Base-by-base conservation (phyloP, 1,140 invertebrate species). In the Pseudoatta argentina region DNA sequence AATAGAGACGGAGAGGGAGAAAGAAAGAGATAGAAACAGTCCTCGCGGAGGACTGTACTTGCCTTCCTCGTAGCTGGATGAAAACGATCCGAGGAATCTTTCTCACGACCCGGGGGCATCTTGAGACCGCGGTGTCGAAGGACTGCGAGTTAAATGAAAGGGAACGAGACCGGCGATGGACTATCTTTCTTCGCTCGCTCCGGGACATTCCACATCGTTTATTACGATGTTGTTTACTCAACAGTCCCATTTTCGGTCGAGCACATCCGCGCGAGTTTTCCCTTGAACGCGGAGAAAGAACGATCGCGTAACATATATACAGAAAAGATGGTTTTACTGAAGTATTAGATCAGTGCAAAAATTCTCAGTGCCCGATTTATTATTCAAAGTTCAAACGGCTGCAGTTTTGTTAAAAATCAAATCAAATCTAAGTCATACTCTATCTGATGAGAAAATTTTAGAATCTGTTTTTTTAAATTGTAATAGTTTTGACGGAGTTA, bases 81-180 rank as follows among this genome's bases (percentile, higher is more conserved):
- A 90, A 90, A 91, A 91, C 73, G 66, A 85, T 77, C 34, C 61
- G 72, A 61, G 57, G 86, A 71, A 85, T 87, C 85, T 90, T 89
- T 90, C 89, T 90, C 88, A 90, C 89, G 89, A 89, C 88, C 86
- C 48, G 67, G 69, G 76, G 75, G 71, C 57, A 90, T 82, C 63
- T 86, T 87, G 59, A 24, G 44, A 87, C 72, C 86, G 76, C 76
- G 67, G 69, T 86, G 81, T 72, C 87, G 39, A 76, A 89, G 64
- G 61, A 87, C 64, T 67, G 69, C 59, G 73, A 85, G 55, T 12
- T 16, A 59, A 82, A 79, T 55, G n/a, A 53, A 69, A 86, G 64
- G 76, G 59, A 81, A 67, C 53, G 34, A 21, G 59, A 57, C 51
- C 21, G 39, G 30, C 69, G n/a, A 59, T n/a, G 24, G 51, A 51